Evolutionary conservation across 2,113 vertebrate species (phyloP).

Genomic region (Anser brachyrhynchus): DNA sequence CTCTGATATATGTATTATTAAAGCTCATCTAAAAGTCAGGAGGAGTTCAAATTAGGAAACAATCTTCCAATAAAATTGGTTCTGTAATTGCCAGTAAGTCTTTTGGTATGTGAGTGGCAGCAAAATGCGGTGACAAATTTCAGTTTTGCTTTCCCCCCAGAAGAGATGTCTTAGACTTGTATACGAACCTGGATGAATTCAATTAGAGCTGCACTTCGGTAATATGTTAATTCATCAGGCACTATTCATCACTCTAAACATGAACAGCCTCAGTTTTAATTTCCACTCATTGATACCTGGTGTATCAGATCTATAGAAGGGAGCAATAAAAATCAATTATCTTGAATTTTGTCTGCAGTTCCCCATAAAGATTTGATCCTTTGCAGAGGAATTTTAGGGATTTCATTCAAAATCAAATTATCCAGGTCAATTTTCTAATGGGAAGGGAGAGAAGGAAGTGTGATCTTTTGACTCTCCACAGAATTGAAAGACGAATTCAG

Average conservation of each 20-base stretch:
- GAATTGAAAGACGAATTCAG: neutral
- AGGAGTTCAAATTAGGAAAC: neutral
- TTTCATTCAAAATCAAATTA: slow-evolving; percentile 24
- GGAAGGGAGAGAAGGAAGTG: neutral
- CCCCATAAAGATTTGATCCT: neutral
- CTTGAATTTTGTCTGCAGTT: neutral
- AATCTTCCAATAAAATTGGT: neutral
- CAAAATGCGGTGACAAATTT: neutral
- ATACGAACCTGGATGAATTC: neutral
- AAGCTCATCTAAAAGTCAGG: neutral
- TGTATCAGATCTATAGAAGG: neutral
- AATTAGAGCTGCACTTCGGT: neutral
- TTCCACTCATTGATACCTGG: neutral
- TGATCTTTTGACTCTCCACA: neutral
- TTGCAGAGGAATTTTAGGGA: neutral
- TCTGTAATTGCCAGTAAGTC: neutral
- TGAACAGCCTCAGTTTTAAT: neutral
- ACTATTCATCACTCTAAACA: neutral
- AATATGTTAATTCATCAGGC: neutral
- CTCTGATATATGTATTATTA: neutral
- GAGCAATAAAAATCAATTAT: neutral
- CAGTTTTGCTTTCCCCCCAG: neutral
- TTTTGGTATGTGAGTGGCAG: neutral
- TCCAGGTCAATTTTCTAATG: neutral
- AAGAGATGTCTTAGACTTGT: fast-evolving